phyloP scores from a whole-genome alignment of 1,140 invertebrate species.

The Solenopsis fugax region DNA sequence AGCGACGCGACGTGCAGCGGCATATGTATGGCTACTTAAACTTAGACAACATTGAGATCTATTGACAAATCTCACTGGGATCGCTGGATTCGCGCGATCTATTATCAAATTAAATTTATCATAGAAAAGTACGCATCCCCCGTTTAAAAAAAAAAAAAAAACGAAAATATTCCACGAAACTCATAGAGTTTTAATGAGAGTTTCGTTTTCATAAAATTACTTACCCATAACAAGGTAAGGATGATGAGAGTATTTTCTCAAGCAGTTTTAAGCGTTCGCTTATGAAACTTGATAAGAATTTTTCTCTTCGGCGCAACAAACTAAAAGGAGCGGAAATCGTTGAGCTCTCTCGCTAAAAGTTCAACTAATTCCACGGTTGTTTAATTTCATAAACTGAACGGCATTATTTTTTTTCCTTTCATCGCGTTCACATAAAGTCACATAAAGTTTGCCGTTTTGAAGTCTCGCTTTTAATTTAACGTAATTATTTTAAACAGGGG shows the following conservation, averaged over 20 bases:
- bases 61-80: slow-evolving; percentile 24
- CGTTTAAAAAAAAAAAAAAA: background rate
- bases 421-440: background rate
- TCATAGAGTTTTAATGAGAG: slow-evolving; percentile 11
- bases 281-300: slow-evolving; percentile 48
- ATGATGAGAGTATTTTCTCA: slow-evolving; percentile 40
- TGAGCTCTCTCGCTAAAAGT: slow-evolving; percentile 46
- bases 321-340: slow-evolving; percentile 29
- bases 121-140: no score
- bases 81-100: background rate
- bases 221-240: slow-evolving; percentile 44
- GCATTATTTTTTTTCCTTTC: background rate
- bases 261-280: slow-evolving; percentile 28
- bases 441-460: background rate
- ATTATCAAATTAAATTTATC: slow-evolving; percentile 38
- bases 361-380: slow-evolving; percentile 46
- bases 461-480: background rate
- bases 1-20: slow-evolving; percentile 42
- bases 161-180: background rate
- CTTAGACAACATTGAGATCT: slow-evolving; percentile 34
- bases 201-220: slow-evolving; percentile 48
- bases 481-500: background rate
- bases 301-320: slow-evolving; percentile 10
- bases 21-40: slow-evolving; percentile 60
- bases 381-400: slow-evolving; percentile 40